phyloP scores from a whole-genome alignment of 2,113 vertebrate species.

The Xyrauchen texanus region DNA sequence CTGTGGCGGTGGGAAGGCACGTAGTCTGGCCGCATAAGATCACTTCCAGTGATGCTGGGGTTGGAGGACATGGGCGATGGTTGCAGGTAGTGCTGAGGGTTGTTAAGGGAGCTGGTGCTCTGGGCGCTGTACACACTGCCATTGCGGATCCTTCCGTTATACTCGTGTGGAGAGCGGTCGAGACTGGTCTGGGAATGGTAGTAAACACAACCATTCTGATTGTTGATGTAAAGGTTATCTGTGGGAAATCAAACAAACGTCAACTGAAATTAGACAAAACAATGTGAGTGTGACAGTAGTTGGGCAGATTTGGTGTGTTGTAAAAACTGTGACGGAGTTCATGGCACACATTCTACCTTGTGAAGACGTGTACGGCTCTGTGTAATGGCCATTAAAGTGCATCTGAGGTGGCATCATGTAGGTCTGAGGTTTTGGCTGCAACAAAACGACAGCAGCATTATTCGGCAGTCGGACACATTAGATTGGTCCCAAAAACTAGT shows the following conservation, averaged over 20 bases:
- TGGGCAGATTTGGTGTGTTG: not conserved
- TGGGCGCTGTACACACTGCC: slow-evolving; percentile 94
- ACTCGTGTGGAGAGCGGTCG: slow-evolving; percentile 71
- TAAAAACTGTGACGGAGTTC: not conserved
- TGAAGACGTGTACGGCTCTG: slow-evolving; percentile 91
- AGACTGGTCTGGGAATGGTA: slow-evolving; percentile 92
- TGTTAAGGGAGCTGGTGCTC: slow-evolving; percentile 91
- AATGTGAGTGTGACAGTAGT: not conserved
- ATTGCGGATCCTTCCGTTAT: slow-evolving; percentile 87
- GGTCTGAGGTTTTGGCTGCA: slow-evolving; percentile 87
- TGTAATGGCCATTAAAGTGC: slow-evolving; percentile 94
- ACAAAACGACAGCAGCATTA: slow-evolving; percentile 31
- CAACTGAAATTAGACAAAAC: slow-evolving; percentile 11
- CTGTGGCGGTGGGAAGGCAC: slow-evolving; percentile 94
- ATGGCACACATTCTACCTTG: slow-evolving; percentile 78
- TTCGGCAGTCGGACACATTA: slow-evolving; percentile 26
- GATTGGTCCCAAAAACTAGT: too few relatives aligned
- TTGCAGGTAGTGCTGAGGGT: slow-evolving; percentile 88
- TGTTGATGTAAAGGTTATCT: slow-evolving; percentile 84
- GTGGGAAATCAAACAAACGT: slow-evolving; percentile 3
- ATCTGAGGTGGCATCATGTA: slow-evolving; percentile 91
- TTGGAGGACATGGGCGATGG: slow-evolving; percentile 92
- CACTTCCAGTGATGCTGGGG: slow-evolving; percentile 90
- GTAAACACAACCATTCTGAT: slow-evolving; percentile 91
- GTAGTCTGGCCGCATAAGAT: slow-evolving; percentile 91